phyloP scores from a whole-genome alignment of 2,113 vertebrate species.

The Vidua chalybeata region DNA sequence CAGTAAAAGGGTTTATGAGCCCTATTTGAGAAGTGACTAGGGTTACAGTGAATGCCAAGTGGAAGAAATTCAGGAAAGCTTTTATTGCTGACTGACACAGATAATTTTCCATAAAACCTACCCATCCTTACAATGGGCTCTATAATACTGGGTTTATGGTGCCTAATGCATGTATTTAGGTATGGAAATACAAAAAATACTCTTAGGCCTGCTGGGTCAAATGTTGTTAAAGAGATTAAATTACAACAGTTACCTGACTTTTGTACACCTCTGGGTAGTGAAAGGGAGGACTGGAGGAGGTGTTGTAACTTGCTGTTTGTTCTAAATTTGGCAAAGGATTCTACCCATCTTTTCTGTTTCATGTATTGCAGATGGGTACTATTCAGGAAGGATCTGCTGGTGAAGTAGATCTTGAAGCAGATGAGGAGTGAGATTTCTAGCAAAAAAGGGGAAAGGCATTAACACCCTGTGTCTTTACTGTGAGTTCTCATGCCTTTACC shows the following conservation, averaged over 20 bases:
- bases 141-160: neutral
- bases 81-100: neutral
- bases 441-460: neutral
- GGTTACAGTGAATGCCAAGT: neutral
- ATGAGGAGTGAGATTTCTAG: neutral
- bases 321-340: neutral
- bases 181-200: neutral
- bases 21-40: neutral
- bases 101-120: neutral
- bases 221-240: neutral
- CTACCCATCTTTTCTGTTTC: neutral
- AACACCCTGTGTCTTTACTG: neutral
- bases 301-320: conserved; percentile 24
- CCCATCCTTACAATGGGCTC: neutral
- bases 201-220: neutral
- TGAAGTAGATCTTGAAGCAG: neutral
- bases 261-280: neutral
- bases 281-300: neutral
- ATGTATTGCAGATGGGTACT: neutral
- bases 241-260: neutral
- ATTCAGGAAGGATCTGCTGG: neutral
- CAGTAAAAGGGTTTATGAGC: conserved; percentile 5
- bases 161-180: neutral
- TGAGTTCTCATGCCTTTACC: neutral
- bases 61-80: neutral